Evolutionary conservation across 2,797 vertebrate genomes (phyloP).

Genomic region (Merluccius polli): DNA sequence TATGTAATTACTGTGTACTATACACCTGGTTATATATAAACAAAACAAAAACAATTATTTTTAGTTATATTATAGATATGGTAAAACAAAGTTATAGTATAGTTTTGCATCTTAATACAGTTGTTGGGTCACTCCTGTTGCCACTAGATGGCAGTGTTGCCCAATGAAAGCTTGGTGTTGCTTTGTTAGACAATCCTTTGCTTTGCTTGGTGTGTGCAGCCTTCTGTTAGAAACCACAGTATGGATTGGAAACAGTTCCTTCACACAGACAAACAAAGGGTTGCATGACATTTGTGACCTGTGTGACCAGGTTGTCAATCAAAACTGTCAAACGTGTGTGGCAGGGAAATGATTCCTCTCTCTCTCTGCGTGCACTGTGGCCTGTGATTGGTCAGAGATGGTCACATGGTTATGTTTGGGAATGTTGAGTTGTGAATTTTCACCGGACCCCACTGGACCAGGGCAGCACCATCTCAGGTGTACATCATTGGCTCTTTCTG

Average conservation of each 20-base stretch:
- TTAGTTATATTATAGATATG: slow-evolving; percentile 20
- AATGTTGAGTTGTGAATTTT: neutral
- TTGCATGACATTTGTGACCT: neutral
- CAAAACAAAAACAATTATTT: too few relatives aligned
- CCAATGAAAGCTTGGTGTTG: neutral
- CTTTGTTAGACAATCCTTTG: neutral
- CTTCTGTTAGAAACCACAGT: neutral
- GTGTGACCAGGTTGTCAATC: neutral
- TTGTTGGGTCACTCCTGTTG: neutral
- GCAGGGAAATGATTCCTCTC: too few relatives aligned
- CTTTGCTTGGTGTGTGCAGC: neutral
- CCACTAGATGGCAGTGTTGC: slow-evolving; percentile 38
- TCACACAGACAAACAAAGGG: neutral
- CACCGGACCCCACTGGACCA: neutral
- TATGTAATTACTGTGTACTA: neutral
- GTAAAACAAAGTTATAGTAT: neutral
- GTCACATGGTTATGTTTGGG: neutral
- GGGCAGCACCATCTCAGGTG: neutral
- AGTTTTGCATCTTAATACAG: slow-evolving; percentile 11
- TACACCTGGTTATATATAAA: neutral
- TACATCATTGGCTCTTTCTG: neutral
- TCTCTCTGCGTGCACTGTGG: neutral
- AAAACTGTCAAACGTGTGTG: neutral
- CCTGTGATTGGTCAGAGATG: neutral
- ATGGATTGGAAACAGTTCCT: neutral